Percentiles rank a stretch among this genome's conserved stretches.
These are phyloP conservation scores for Galaxea fascicularis DNA, from an alignment of 92 coral and sea anemone genomes.

Conservation along the genomic window DNA sequence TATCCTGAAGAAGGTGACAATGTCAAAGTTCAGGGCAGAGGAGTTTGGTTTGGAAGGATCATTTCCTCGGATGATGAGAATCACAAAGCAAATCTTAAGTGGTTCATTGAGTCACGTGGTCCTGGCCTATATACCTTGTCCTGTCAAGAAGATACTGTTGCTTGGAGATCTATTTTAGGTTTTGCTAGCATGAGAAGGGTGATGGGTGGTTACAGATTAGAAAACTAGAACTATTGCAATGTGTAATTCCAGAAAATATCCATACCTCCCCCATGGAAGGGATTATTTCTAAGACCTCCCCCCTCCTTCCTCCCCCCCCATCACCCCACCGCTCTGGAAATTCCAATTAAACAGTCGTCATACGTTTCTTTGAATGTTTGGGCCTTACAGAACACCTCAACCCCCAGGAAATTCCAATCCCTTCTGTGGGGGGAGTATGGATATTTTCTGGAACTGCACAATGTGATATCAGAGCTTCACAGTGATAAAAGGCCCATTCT, in stretches of 20 bases:
- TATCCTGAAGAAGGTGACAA: constrained; percentile 63
- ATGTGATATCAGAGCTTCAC: too few species aligned
- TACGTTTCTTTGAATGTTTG: too few species aligned
- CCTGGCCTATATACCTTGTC: constrained; percentile 41
- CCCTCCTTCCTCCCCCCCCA: too few species aligned
- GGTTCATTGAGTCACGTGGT: constrained; percentile 64
- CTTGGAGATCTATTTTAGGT: constrained; percentile 44
- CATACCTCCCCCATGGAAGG: too few species aligned
- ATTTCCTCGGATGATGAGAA: constrained; percentile 16
- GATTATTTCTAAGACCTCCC: too few species aligned
- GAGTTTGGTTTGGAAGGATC: constrained; percentile 70
- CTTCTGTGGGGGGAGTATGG: too few species aligned
- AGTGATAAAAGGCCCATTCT: too few species aligned
- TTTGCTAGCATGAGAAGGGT: constrained; percentile 45
- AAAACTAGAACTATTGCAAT: constrained; percentile 2
- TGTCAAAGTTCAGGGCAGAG: constrained; percentile 54
- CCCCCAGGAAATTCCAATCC: too few species aligned
- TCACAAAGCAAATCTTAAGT: constrained; percentile 32
- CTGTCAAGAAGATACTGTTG: constrained; percentile 59
- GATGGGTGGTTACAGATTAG: constrained; percentile 59
- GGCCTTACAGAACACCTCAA: too few species aligned
- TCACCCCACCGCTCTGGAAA: too few species aligned
- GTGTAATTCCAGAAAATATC: too few species aligned
- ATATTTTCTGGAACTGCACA: background rate
- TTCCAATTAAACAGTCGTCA: too few species aligned